Conservation (phyloP, 1,140 invertebrate species). For the Zophobas morio region DNA sequence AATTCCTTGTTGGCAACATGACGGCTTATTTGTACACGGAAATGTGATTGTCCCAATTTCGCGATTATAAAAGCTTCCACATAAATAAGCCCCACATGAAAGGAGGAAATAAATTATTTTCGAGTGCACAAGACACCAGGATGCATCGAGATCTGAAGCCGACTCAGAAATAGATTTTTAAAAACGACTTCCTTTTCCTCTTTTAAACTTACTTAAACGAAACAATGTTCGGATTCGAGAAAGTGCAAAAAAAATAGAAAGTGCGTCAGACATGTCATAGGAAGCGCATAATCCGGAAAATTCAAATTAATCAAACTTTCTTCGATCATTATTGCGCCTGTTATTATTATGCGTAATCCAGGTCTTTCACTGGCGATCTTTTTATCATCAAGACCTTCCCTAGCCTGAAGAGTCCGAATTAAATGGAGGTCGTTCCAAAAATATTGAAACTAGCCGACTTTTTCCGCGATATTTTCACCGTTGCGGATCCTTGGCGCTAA, state of each 20-base stretch:
- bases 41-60: constrained; percentile 1
- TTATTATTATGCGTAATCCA: not conserved
- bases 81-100: not conserved
- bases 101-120: constrained; percentile 1
- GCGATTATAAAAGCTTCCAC: not conserved
- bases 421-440: constrained; percentile 1
- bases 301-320: constrained; percentile 13
- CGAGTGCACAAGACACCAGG: not conserved
- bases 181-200: constrained; percentile 3
- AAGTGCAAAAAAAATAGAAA: constrained; percentile 12
- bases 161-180: constrained; percentile 6
- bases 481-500: constrained; percentile 1
- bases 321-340: not conserved
- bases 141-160: not conserved
- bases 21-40: not conserved
- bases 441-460: not conserved
- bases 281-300: constrained; percentile 13
- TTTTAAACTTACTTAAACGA: not conserved
- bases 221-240: constrained; percentile 6
- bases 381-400: too few species aligned
- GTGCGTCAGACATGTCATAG: not conserved
- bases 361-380: too few species aligned
- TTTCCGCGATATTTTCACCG: not conserved
- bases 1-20: not conserved
- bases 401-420: not conserved